A percentile compares a stretch with the other conserved stretches of the same genome.
phyloP scores from a whole-genome alignment of 2,797 vertebrate genomes.

The Nannoperca australis region DNA sequence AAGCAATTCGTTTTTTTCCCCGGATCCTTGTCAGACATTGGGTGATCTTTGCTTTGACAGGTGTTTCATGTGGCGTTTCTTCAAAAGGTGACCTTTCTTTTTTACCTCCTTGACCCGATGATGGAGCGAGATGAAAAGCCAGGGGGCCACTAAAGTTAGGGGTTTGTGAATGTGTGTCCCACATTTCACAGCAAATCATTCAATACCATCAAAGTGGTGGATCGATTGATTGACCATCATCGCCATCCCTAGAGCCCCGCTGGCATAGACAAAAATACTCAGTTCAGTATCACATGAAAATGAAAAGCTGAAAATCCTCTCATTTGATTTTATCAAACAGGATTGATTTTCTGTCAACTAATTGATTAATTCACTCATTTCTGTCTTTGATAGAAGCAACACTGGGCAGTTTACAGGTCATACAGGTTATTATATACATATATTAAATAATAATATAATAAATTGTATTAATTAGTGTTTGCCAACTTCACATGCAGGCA shows the following conservation, averaged over 20 bases:
- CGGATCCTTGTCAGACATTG: neutral
- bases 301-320: neutral
- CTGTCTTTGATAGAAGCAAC: too few species aligned
- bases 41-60: neutral
- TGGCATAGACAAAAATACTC: neutral
- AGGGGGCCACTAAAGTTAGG: too few species aligned
- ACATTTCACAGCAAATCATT: neutral
- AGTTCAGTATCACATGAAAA: neutral
- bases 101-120: too few species aligned
- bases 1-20: too few species aligned
- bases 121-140: too few species aligned
- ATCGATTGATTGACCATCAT: too few species aligned
- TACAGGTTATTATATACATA: too few species aligned
- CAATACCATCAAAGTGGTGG: neutral
- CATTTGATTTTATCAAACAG: neutral
- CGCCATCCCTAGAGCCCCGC: neutral
- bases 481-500: neutral
- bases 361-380: too few species aligned
- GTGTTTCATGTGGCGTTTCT: neutral
- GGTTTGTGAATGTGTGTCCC: neutral
- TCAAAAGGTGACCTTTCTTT: neutral
- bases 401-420: too few species aligned
- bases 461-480: neutral
- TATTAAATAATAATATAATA: too few species aligned
- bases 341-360: too few species aligned